phyloP scores from a whole-genome alignment of 2,797 vertebrate genomes.

The Lagocephalus sceleratus region DNA sequence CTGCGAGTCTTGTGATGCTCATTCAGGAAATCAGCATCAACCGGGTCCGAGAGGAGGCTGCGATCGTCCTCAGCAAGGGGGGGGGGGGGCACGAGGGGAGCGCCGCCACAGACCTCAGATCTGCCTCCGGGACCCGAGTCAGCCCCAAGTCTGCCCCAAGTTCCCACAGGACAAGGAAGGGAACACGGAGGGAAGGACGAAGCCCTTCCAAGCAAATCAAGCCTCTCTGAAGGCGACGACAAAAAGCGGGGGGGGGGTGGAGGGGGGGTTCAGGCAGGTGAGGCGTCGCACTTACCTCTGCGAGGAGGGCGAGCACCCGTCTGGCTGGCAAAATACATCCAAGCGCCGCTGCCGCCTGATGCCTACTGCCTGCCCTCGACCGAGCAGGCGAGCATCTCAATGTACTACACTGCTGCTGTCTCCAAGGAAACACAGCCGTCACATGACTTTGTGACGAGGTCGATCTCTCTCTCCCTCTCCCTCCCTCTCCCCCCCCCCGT shows the following conservation, averaged over 20 bases:
- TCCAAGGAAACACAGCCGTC: conserved; percentile 83
- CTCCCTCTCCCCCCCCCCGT: conserved; percentile 33
- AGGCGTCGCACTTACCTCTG: conserved; percentile 69
- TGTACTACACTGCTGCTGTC: conserved; percentile 79
- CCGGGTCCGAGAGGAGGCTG: neutral
- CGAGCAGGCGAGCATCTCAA: conserved; percentile 78
- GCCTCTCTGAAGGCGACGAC: conserved; percentile 9
- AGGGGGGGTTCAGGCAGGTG: conserved; percentile 20
- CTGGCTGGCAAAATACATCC: conserved; percentile 66
- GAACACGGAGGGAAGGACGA: neutral
- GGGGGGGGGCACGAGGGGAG: too few species aligned
- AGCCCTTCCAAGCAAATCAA: too few species aligned
- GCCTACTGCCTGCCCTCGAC: conserved; percentile 70
- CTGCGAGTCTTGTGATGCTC: conserved; percentile 3
- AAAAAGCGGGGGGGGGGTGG: conserved; percentile 4
- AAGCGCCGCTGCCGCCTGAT: conserved; percentile 66
- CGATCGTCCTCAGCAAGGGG: too few species aligned
- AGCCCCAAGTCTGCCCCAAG: too few species aligned
- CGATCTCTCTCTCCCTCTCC: conserved; percentile 33
- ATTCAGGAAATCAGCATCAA: conserved; percentile 39
- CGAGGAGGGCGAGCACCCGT: conserved; percentile 62
- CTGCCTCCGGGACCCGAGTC: too few species aligned
- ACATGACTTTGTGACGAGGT: conserved; percentile 74
- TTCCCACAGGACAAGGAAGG: too few species aligned
- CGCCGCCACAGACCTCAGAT: too few species aligned